Percentiles rank a stretch among this genome's conserved stretches.
Evolutionary conservation across 1,140 invertebrate genomes (phyloP).

Genomic region (Hylaeus volcanicus): DNA sequence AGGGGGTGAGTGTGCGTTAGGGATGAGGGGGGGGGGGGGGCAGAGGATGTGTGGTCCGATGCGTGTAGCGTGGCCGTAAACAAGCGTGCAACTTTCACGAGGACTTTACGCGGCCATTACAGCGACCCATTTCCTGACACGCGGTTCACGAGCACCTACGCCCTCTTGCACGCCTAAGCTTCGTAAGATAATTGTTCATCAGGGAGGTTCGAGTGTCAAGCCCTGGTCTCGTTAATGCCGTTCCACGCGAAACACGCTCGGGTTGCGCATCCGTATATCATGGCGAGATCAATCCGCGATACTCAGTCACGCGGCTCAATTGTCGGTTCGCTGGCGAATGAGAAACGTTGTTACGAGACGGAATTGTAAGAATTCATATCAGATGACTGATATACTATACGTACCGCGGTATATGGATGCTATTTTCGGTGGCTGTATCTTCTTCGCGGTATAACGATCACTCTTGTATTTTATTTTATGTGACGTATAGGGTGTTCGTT

Average conservation of each 20-base stretch:
- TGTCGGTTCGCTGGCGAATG: not conserved
- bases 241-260: conserved; percentile 18
- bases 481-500: no score
- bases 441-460: no score
- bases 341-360: no score
- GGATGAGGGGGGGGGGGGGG: no score
- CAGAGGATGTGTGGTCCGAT: conserved; percentile 1
- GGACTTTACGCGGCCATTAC: conserved; percentile 60
- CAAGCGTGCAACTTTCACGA: conserved; percentile 62
- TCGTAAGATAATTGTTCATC: conserved; percentile 61
- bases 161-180: conserved; percentile 33
- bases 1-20: not conserved
- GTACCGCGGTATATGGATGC: no score
- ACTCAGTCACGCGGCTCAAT: conserved; percentile 11
- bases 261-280: conserved; percentile 14
- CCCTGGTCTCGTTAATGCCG: conserved; percentile 26
- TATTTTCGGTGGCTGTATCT: no score
- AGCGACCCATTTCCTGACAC: conserved; percentile 52
- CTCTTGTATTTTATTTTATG: no score
- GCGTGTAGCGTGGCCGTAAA: conserved; percentile 52
- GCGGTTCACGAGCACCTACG: conserved; percentile 36
- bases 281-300: conserved; percentile 10
- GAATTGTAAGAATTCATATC: no score
- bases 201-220: conserved; percentile 2
- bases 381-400: no score